phyloP scores from a whole-genome alignment of 2,797 vertebrate genomes.

The Syndactyla subalaris region DNA sequence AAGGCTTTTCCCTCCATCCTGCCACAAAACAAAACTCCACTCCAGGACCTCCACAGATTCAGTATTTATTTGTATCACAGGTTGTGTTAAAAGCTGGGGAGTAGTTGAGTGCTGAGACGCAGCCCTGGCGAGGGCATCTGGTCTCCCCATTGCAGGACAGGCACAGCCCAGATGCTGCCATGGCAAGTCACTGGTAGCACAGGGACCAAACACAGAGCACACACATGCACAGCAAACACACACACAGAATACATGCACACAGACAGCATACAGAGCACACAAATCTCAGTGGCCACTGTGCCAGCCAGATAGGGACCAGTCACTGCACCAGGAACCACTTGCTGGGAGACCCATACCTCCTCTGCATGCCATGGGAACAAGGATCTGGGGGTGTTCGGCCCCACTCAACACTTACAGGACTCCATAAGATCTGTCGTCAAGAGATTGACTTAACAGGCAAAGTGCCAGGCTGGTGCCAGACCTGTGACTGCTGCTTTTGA shows the following conservation, averaged over 20 bases:
- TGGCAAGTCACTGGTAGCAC: neutral
- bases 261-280: neutral
- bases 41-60: neutral
- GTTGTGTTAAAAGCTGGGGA: neutral
- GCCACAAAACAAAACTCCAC: neutral
- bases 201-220: neutral
- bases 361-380: accelerated
- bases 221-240: neutral
- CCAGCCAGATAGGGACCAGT: accelerated
- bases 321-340: neutral
- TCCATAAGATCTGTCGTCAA: accelerated
- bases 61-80: neutral
- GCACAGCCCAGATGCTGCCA: neutral
- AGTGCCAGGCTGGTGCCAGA: neutral
- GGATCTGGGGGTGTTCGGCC: neutral
- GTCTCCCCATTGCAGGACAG: neutral
- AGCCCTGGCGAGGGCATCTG: neutral
- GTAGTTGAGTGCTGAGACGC: accelerated
- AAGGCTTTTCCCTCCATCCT: neutral
- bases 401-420: neutral
- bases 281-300: neutral
- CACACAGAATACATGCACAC: neutral
- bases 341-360: neutral
- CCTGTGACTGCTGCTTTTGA: neutral
- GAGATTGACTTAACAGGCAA: neutral